Base-by-base conservation (phyloP, 30 jellyfish, hydroid and myxozoan genomes). In the Hydractinia echinata region DNA sequence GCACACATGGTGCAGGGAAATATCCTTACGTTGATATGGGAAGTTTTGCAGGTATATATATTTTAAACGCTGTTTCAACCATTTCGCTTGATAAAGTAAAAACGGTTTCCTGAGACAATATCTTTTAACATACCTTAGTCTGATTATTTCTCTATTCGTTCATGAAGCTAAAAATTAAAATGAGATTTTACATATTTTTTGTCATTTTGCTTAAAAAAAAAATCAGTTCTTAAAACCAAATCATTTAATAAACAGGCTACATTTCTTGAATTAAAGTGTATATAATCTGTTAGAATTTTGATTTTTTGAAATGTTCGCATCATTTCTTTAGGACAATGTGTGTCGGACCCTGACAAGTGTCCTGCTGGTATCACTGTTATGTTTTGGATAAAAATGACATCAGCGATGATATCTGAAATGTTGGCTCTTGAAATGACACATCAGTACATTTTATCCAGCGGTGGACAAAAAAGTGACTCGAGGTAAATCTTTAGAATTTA, bases 401-500 rank as follows among this genome's bases (percentile, higher is more conserved):
- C 88, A 56, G 76, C 78, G 10, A 55, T 44, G 73, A 91, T 91
- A 50, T 62, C 78, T 7, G 61, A 73, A 4, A 91, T 81, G 83
- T 58, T 78, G 5, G 79, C 74, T 4, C 86, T 82, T 4, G 95
- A 95, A 51, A 64, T 79, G 53, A 83, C 85, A 4, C 96, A 91
- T 74, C 96, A 86, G 49, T 91, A 91, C 60, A 76, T 91, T 48
- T 79, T 86, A 21, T 86, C 97, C 7, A 91, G 95, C 79, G 97
- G 97, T 21, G 97, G 97, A 50, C 97, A 90, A 81, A 85, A 91
- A 62, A 67, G 88, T 51, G 97, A 90, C 53, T 90, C 97, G 5
- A 85, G 85, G 85, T 77, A 55, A 55, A 5, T 9, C 8, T 72
- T 13, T 6, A 64, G 39, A 6, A 7, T 9, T 13, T 7, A 64